phyloP scores from a whole-genome alignment of 2,113 vertebrate genomes.

The Steatornis caripensis region DNA sequence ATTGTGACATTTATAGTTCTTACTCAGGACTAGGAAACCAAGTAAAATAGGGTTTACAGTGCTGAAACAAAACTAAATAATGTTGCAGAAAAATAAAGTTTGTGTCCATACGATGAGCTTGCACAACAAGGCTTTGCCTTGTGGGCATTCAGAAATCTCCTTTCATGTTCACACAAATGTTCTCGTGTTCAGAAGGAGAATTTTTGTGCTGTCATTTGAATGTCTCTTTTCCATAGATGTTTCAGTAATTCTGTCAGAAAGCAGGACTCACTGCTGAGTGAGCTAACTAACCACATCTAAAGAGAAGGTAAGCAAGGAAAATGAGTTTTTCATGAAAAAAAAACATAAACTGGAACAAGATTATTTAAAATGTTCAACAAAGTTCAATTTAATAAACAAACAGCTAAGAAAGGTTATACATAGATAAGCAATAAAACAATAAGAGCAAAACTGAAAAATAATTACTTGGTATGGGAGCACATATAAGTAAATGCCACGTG shows the following conservation, averaged over 20 bases:
- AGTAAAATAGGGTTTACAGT: background rate
- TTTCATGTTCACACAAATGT: background rate
- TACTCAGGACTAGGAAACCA: background rate
- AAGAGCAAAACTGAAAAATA: background rate
- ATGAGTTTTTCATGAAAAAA: background rate
- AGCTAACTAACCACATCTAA: background rate
- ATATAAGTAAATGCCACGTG: background rate
- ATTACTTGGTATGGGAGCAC: background rate
- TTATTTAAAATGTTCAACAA: background rate
- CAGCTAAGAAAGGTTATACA: background rate
- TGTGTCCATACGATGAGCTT: background rate
- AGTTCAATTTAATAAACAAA: background rate
- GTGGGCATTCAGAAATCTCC: background rate
- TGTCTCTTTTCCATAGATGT: background rate
- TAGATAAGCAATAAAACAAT: background rate
- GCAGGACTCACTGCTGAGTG: background rate
- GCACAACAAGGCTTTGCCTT: background rate
- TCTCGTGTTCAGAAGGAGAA: background rate
- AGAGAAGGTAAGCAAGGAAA: background rate
- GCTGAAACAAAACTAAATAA: background rate
- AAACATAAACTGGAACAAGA: background rate
- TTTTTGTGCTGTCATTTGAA: background rate
- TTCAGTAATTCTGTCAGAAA: background rate
- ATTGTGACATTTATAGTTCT: constrained; percentile 33
- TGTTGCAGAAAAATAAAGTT: background rate